phyloP scores from a whole-genome alignment of 2,113 vertebrate species.

The Chelonoidis abingdonii region DNA sequence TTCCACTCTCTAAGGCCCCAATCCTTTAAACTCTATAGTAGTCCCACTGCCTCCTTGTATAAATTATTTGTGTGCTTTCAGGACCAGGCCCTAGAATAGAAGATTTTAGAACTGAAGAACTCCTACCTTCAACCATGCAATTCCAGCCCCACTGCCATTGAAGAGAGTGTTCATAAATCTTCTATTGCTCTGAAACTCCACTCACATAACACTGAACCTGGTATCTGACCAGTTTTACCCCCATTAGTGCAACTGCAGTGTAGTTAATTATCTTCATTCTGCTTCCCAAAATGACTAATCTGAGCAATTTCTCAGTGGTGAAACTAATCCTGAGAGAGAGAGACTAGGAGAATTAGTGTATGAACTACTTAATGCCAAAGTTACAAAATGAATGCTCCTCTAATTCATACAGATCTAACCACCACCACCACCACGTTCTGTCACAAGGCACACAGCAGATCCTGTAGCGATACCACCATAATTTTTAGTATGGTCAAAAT shows the following conservation, averaged over 20 bases:
- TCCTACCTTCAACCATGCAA: not conserved
- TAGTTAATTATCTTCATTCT: not conserved
- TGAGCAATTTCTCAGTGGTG: accelerated
- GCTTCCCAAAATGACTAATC: not conserved
- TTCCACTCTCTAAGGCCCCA: not conserved
- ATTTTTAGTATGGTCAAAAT: not conserved
- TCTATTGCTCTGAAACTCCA: not conserved
- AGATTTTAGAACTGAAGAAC: not conserved
- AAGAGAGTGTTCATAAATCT: not conserved
- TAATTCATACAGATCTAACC: not conserved
- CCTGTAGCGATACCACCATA: not conserved
- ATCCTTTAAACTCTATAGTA: not conserved
- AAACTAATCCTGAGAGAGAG: not conserved
- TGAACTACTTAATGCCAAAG: not conserved
- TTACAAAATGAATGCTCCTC: not conserved
- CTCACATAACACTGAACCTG: not conserved
- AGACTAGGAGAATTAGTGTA: not conserved
- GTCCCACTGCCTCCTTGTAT: no score
- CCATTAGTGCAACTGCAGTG: not conserved
- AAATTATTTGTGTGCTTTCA: not conserved
- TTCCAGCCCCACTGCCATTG: not conserved
- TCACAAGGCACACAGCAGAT: not conserved
- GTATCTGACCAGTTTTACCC: not conserved
- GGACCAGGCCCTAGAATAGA: not conserved
- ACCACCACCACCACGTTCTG: not conserved